A percentile compares a stretch with the other conserved stretches of the same genome.
Evolutionary conservation across 2,113 vertebrate genomes (phyloP).

Genomic region (Mastomys natalensis): DNA sequence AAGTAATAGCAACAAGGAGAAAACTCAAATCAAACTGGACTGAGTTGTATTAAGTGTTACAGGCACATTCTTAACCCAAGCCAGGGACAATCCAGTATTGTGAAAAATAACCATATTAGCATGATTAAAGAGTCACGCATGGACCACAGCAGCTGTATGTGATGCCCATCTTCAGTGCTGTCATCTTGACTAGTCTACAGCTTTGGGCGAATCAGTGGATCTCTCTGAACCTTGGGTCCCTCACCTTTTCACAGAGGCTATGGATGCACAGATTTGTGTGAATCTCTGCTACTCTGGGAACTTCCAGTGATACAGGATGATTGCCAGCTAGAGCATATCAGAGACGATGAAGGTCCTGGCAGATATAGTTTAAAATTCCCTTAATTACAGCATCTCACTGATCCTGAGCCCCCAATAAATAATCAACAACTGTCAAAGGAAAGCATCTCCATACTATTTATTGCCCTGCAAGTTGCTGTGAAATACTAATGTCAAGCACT

Average conservation of each 20-base stretch:
- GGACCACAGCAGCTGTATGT: conserved; percentile 4
- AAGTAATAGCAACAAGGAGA: background rate
- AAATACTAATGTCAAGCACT: conserved; percentile 74
- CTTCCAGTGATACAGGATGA: background rate
- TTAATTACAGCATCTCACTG: conserved; percentile 68
- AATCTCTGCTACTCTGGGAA: conserved; percentile 17
- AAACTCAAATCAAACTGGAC: conserved; percentile 13
- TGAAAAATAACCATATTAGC: conserved; percentile 39
- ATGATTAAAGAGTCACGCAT: conserved; percentile 19
- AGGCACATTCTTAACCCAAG: conserved; percentile 42
- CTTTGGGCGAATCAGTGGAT: background rate
- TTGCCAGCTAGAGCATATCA: conserved; percentile 7
- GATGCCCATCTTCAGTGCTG: background rate
- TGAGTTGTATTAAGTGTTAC: background rate
- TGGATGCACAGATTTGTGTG: background rate
- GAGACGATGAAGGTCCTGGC: conserved; percentile 44
- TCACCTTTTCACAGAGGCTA: conserved; percentile 21
- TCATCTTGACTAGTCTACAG: background rate
- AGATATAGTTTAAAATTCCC: conserved; percentile 59
- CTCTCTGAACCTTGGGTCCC: conserved; percentile 62
- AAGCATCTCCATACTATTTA: conserved; percentile 55
- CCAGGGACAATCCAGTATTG: background rate
- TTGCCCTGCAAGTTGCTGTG: conserved; percentile 55
- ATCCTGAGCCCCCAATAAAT: conserved; percentile 54
- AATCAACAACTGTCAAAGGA: conserved; percentile 67